Percentiles rank a stretch among this genome's conserved stretches.
These are phyloP conservation scores for Ivindomyrus marchei DNA, from an alignment of 2,113 vertebrate genomes.

Conservation along the genomic window DNA sequence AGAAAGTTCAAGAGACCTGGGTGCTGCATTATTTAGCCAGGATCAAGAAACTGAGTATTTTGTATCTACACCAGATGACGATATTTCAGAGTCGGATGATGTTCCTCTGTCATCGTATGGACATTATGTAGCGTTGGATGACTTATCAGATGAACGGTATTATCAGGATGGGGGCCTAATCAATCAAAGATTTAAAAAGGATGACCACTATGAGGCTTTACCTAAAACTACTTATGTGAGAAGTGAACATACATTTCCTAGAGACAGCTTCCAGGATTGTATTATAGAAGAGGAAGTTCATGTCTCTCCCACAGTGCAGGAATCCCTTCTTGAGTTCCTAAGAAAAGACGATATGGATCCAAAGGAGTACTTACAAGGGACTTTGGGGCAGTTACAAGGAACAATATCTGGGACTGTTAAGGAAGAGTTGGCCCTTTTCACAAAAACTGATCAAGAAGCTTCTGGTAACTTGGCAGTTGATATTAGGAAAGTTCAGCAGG, in stretches of 20 bases:
- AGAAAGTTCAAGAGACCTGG: conserved; percentile 43
- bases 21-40: conserved; percentile 46
- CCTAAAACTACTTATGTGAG: conserved; percentile 32
- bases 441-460: conserved; percentile 54
- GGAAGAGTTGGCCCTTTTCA: conserved; percentile 75
- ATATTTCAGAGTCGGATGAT: conserved; percentile 51
- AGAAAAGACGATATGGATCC: conserved; percentile 71
- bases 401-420: conserved; percentile 74
- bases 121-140: conserved; percentile 65
- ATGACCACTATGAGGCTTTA: conserved; percentile 41
- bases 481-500: conserved; percentile 70
- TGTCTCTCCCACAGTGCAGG: conserved; percentile 76
- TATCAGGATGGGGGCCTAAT: conserved; percentile 53
- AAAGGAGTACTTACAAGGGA: conserved; percentile 76
- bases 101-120: conserved; percentile 71
- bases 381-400: conserved; percentile 75
- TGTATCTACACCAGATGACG: conserved; percentile 85
- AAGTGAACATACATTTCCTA: conserved; percentile 36
- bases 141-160: conserved; percentile 65
- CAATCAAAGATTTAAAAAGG: conserved; percentile 45
- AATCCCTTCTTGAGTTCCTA: conserved; percentile 68
- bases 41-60: conserved; percentile 76
- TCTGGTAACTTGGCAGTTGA: conserved; percentile 65
- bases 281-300: conserved; percentile 85
- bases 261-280: conserved; percentile 54